Percentiles rank a stretch among this genome's conserved stretches.
phyloP scores from a whole-genome alignment of 2,888 invertebrate species.

The Amphimallon solstitiale region DNA sequence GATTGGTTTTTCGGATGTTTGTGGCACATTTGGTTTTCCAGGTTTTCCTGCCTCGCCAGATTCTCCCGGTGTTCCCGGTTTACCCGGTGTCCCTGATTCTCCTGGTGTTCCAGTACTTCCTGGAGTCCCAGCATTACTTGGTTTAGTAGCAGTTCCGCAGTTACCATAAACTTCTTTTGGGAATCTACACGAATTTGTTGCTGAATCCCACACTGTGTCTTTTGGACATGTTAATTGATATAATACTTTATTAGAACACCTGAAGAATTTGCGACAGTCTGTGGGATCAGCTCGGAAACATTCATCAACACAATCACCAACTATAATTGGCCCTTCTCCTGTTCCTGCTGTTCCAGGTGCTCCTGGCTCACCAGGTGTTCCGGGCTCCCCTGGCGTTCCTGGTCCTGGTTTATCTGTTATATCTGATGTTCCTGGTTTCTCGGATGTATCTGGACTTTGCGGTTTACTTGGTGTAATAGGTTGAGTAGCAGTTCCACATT shows the following conservation, averaged over 20 bases:
- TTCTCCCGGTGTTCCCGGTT: slow-evolving; percentile 34
- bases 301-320: slow-evolving; percentile 8
- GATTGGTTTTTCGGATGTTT: slow-evolving; percentile 39
- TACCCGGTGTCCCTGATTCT: slow-evolving; percentile 65
- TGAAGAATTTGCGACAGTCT: slow-evolving; percentile 38
- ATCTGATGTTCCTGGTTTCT: slow-evolving; percentile 50
- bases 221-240: slow-evolving; percentile 46
- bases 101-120: slow-evolving; percentile 60
- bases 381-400: slow-evolving; percentile 49
- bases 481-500: slow-evolving; percentile 62
- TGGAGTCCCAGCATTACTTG: slow-evolving; percentile 20
- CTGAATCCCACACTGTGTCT: slow-evolving; percentile 63
- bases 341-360: slow-evolving; percentile 7
- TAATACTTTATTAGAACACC: slow-evolving; percentile 72
- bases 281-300: slow-evolving; percentile 63
- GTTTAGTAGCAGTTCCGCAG: slow-evolving; percentile 60
- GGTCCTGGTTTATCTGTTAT: slow-evolving; percentile 62
- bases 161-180: slow-evolving; percentile 25
- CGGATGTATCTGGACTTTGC: slow-evolving; percentile 59
- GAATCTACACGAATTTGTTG: slow-evolving; percentile 30
- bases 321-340: slow-evolving; percentile 22
- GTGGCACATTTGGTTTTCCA: slow-evolving; percentile 39
- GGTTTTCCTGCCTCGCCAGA: slow-evolving; percentile 32
- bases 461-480: slow-evolving; percentile 41
- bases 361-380: slow-evolving; percentile 56